Percentiles rank a stretch among this genome's conserved stretches.
Conservation (phyloP, 2,113 vertebrate genomes). For the Cebus imitator region DNA sequence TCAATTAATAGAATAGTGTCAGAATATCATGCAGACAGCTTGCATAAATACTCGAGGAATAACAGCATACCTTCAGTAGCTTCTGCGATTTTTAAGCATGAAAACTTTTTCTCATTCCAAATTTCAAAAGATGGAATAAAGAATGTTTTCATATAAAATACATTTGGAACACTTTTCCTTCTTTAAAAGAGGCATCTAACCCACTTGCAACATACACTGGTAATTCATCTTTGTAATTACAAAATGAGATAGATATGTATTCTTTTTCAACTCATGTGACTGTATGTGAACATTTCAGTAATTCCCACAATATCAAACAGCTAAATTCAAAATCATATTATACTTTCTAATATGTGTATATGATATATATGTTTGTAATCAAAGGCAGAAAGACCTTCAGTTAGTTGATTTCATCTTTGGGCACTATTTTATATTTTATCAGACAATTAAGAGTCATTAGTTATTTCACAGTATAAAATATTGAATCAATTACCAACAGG, state of each 20-base stretch:
- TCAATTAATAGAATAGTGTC: constrained; percentile 72
- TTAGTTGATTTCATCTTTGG: constrained; percentile 26
- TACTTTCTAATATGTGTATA: background rate
- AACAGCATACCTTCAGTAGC: constrained; percentile 65
- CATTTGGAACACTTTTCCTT: constrained; percentile 57
- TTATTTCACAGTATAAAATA: constrained; percentile 74
- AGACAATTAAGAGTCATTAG: constrained; percentile 40
- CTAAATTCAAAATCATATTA: constrained; percentile 27
- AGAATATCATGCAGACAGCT: constrained; percentile 83
- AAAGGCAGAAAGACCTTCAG: constrained; percentile 20
- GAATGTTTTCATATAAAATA: constrained; percentile 76
- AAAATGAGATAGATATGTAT: constrained; percentile 50
- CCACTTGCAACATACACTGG: constrained; percentile 64
- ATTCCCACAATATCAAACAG: constrained; percentile 38
- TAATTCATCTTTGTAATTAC: constrained; percentile 64
- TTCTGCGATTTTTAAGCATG: constrained; percentile 69
- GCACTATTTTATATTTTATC: constrained; percentile 41
- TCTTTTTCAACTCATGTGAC: background rate
- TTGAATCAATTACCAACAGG: constrained; percentile 55
- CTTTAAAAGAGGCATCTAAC: constrained; percentile 71
- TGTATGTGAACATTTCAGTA: constrained; percentile 29
- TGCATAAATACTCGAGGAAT: constrained; percentile 76
- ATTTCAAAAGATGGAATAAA: constrained; percentile 80
- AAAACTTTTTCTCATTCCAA: constrained; percentile 81
- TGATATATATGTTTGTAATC: constrained; percentile 35